These are phyloP conservation scores for Tiphia femorata DNA, from an alignment of 2,888 invertebrate species.

Conservation along the genomic window DNA sequence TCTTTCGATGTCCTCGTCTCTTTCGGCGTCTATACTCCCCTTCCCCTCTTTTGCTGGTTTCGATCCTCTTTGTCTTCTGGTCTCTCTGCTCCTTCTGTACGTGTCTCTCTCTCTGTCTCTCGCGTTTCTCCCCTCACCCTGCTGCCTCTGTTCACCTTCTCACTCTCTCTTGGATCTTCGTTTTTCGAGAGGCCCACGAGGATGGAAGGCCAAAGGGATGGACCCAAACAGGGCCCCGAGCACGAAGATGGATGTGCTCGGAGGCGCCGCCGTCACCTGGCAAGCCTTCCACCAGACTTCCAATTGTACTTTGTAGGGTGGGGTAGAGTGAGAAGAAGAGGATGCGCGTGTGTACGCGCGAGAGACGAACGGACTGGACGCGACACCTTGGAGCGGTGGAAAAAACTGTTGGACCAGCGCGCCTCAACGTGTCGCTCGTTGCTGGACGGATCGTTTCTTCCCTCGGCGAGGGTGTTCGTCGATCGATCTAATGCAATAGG, in stretches of 20 bases:
- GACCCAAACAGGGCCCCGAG: slow-evolving; percentile 34
- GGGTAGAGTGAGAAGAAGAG: not conserved
- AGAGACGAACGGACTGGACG: slow-evolving; percentile 4
- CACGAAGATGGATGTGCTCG: slow-evolving; percentile 65
- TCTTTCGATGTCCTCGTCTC: not conserved
- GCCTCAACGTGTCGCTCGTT: not conserved
- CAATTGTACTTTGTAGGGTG: slow-evolving; percentile 31
- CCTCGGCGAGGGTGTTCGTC: too few relatives aligned
- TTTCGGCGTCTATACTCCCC: slow-evolving; percentile 19
- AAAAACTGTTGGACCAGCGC: slow-evolving; percentile 16
- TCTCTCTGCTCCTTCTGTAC: slow-evolving; percentile 10
- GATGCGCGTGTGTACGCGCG: too few relatives aligned
- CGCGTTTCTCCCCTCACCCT: slow-evolving; percentile 18
- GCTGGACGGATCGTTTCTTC: not conserved
- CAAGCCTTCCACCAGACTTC: slow-evolving; percentile 47
- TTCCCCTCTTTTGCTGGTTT: slow-evolving; percentile 8
- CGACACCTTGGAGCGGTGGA: slow-evolving; percentile 33
- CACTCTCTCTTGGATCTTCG: slow-evolving; percentile 23
- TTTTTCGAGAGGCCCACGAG: slow-evolving; percentile 38
- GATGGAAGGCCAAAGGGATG: slow-evolving; percentile 41
- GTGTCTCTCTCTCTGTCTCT: slow-evolving; percentile 18
- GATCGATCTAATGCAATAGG: too few relatives aligned
- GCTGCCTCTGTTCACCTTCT: slow-evolving; percentile 17
- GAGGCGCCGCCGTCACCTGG: slow-evolving; percentile 67
- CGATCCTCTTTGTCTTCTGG: not conserved